These are phyloP conservation scores for Drosophila virilis DNA, from an alignment of 1,140 invertebrate species.

Conservation along the genomic window DNA sequence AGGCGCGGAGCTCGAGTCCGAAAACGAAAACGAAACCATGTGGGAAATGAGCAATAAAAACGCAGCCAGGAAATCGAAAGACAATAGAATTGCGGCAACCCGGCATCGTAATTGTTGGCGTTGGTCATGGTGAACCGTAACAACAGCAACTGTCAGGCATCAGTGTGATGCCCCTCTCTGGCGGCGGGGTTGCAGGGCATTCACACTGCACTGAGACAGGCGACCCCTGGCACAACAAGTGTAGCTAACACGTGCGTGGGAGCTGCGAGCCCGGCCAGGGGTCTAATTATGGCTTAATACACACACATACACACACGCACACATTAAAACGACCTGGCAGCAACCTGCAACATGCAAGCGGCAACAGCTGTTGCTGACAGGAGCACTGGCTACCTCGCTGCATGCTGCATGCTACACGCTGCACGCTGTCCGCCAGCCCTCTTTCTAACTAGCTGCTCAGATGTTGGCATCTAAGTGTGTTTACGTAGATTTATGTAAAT, in stretches of 20 bases:
- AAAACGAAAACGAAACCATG: conserved; percentile 43
- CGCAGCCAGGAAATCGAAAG: conserved; percentile 74
- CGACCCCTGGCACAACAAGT: conserved; percentile 48
- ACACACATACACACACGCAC: conserved; percentile 22
- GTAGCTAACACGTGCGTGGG: conserved; percentile 70
- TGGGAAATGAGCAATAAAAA: conserved; percentile 79
- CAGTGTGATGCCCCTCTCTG: background rate
- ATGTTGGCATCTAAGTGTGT: conserved; percentile 31
- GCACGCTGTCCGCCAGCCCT: background rate
- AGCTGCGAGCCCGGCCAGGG: conserved; percentile 44
- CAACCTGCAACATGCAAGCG: conserved; percentile 22
- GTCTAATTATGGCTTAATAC: conserved; percentile 65
- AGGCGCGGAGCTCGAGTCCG: conserved; percentile 15
- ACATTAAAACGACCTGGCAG: background rate
- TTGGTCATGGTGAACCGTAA: conserved; percentile 82
- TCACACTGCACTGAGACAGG: background rate
- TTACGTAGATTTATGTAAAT: conserved; percentile 79
- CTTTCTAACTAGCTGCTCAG: background rate
- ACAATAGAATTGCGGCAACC: conserved; percentile 77
- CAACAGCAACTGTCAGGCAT: conserved; percentile 76
- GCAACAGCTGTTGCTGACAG: conserved; percentile 35
- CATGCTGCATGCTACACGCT: background rate
- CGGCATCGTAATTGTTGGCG: conserved; percentile 73
- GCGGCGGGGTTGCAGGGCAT: background rate
- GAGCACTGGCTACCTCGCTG: background rate